Evolutionary conservation across 2,888 invertebrate genomes (phyloP).

Genomic region (Drosophila ezoana): DNA sequence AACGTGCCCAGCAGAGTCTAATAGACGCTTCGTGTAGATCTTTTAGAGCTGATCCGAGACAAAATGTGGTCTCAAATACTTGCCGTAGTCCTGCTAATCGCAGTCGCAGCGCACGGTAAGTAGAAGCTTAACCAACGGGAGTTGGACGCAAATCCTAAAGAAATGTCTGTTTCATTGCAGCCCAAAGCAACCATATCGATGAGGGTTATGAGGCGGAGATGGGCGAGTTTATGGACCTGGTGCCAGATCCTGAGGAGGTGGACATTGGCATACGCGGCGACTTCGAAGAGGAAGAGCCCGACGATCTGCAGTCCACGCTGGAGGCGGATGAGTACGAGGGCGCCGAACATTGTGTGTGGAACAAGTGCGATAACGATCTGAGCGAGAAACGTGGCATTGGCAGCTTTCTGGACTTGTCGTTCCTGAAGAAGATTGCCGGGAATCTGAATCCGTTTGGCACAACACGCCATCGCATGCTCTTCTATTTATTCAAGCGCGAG

Average conservation of each 20-base stretch:
- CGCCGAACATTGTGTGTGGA: conserved; percentile 69
- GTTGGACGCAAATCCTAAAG: not conserved
- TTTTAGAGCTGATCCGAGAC: conserved; percentile 39
- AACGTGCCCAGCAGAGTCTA: conserved; percentile 50
- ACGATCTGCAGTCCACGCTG: conserved; percentile 39
- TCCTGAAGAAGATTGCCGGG: conserved; percentile 72
- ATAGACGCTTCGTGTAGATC: conserved; percentile 28
- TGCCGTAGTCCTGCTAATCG: conserved; percentile 27
- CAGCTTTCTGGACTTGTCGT: conserved; percentile 69
- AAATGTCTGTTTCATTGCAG: conserved; percentile 14
- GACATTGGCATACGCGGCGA: conserved; percentile 42
- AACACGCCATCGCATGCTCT: conserved; percentile 69
- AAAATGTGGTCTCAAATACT: conserved; percentile 34
- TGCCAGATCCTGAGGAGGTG: conserved; percentile 44
- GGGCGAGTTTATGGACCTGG: conserved; percentile 54
- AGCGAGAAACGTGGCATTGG: conserved; percentile 63
- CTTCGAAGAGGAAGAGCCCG: conserved; percentile 42
- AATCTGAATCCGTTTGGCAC: conserved; percentile 75
- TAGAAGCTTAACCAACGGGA: not conserved
- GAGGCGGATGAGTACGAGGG: conserved; percentile 69
- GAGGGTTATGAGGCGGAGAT: conserved; percentile 55
- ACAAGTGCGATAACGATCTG: conserved; percentile 77
- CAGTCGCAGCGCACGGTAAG: conserved; percentile 37
- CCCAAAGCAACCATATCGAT: conserved; percentile 24
- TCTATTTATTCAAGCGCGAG: conserved; percentile 73